Conservation (phyloP, 2,797 vertebrate genomes). For the Uromys caudimaculatus region DNA sequence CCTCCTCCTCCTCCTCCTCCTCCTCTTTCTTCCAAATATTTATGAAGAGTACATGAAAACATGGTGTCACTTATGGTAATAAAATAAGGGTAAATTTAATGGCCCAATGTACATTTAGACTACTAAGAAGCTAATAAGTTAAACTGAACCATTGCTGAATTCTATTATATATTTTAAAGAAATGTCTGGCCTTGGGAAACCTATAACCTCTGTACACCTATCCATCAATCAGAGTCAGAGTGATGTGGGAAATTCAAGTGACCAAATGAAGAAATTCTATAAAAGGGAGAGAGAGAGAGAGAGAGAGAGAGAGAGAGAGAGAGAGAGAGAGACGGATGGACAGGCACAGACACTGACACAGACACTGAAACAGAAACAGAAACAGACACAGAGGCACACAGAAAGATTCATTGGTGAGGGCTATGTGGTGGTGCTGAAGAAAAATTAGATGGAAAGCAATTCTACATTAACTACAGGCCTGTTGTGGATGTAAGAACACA, state of each 20-base stretch:
- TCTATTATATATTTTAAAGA: not conserved
- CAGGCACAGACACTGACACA: no score
- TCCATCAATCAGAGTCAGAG: not conserved
- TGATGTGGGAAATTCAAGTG: not conserved
- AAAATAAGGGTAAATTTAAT: not conserved
- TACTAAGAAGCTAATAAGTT: not conserved
- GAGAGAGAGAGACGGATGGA: no score
- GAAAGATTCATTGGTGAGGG: not conserved
- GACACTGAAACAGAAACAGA: no score
- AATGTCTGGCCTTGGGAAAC: not conserved
- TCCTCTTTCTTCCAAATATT: not conserved
- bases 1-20: no score
- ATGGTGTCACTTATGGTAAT: not conserved
- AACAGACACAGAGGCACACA: not conserved
- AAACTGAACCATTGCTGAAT: not conserved
- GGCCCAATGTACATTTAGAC: not conserved
- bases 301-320: not conserved
- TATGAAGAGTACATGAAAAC: not conserved
- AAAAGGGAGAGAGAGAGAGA: not conserved
- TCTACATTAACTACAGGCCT: not conserved
- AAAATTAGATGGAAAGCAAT: not conserved
- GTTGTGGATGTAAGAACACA: not conserved
- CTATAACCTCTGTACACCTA: not conserved
- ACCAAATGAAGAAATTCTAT: not conserved
- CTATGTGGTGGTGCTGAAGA: no score